Percentiles rank a stretch among this genome's conserved stretches.
Evolutionary conservation across 2,888 invertebrate genomes (phyloP).

Genomic region (Sycophila texana): DNA sequence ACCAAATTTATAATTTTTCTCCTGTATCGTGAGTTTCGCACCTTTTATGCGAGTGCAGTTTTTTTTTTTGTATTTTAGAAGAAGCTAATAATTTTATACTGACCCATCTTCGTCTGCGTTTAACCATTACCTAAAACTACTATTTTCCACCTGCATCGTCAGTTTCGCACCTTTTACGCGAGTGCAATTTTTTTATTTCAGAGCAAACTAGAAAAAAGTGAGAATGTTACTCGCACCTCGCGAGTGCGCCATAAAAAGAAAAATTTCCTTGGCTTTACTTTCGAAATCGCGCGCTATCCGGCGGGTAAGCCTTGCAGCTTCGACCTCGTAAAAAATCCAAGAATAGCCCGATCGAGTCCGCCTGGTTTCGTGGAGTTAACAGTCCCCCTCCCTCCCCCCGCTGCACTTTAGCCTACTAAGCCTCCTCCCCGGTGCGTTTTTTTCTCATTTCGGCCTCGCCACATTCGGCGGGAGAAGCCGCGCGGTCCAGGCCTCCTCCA

Average conservation of each 20-base stretch:
- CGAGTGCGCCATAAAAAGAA: background rate
- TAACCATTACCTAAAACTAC: too few relatives aligned
- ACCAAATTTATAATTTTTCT: too few relatives aligned
- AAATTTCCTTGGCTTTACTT: background rate
- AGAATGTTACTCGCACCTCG: background rate
- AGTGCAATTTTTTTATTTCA: too few relatives aligned
- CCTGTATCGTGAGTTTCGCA: too few relatives aligned
- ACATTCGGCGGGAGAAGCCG: conserved; percentile 9
- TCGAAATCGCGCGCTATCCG: conserved; percentile 3
- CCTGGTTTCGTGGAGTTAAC: background rate
- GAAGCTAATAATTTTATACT: too few relatives aligned
- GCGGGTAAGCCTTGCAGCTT: background rate
- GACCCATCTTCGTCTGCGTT: too few relatives aligned
- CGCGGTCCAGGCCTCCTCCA: too few relatives aligned
- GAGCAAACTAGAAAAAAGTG: background rate
- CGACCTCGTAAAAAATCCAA: conserved; percentile 29
- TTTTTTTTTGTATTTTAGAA: too few relatives aligned
- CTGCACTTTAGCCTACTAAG: conserved; percentile 23
- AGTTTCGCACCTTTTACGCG: too few relatives aligned
- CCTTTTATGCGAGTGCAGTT: too few relatives aligned
- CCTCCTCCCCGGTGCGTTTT: background rate
- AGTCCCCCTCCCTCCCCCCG: background rate
- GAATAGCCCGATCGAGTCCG: conserved; percentile 29
- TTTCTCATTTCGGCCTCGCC: background rate
- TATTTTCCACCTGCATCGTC: too few relatives aligned